Base-by-base conservation (phyloP, 1,140 invertebrate genomes). In the Akabosia matsudoensis region DNA sequence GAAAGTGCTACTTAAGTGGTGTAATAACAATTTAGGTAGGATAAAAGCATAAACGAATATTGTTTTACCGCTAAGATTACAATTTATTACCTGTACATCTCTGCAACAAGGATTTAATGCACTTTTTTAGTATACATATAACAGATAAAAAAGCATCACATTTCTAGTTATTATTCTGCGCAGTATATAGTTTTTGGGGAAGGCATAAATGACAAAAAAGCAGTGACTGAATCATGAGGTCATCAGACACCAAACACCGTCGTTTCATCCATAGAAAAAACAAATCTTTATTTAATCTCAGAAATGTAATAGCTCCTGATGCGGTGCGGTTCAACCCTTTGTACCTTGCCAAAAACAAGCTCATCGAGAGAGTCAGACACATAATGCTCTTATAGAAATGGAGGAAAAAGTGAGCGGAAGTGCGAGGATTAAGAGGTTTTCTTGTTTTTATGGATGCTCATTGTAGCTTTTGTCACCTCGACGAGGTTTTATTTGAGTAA, bases 401-500 rank as follows among this genome's bases (percentile, higher is more conserved):
- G 24, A 61, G 54, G n/a, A n/a, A n/a, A 67, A 67, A 67, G 61
- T 67, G 28, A 24, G 13, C 1, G 28, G 28, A 31, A 30, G 61
- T 67, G 61, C n/a, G 61, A 67, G 61, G 61, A 67, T 67, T 67
- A 67, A 67, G 61, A 67, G 61, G 61, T 67, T 67, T 67, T 67
- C 54, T 14, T 30, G 30, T 7, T 67, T n/a, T 67, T 67, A 67
- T 67, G 61, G 24, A 31, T 31, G 28, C 61, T 67, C 61, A 67
- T 67, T 7, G 26, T 30, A 31, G 2, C 61, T 67, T 67, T 45
- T 45, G 37, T 45, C 37, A 45, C 37, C 37, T 45, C 37, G 18
- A 45, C n/a, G n/a, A 45, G 7, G 37, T 18, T 45, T 45, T 45
- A 10, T 18, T 7, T 45, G 37, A 10, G 37, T 18, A 45, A 45